phyloP scores from a whole-genome alignment of 1,140 invertebrate species.

The Solenopsis invicta region DNA sequence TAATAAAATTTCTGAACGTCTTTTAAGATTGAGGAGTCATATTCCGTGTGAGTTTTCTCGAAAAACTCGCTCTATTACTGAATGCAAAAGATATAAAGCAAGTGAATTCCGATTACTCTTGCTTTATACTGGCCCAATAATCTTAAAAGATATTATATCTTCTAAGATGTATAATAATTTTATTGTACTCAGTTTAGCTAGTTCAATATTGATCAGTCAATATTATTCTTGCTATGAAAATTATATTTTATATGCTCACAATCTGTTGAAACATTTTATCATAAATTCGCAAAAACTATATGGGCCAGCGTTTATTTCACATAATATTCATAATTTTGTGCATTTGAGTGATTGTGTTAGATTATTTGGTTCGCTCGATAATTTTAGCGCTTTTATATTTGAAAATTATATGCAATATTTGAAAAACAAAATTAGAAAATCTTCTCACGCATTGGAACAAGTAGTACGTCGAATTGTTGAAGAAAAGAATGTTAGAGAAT shows the following conservation, averaged over 20 bases:
- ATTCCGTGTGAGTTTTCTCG: too few relatives aligned
- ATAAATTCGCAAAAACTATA: constrained; percentile 6
- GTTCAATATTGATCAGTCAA: background rate
- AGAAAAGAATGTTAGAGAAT: background rate
- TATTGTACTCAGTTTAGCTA: background rate
- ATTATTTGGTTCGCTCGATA: constrained; percentile 19
- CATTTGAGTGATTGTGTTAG: constrained; percentile 10
- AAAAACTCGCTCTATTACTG: too few relatives aligned
- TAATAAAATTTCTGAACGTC: too few relatives aligned
- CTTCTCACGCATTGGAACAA: background rate
- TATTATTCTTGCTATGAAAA: constrained; percentile 16
- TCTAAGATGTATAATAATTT: constrained; percentile 21
- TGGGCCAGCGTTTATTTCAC: background rate
- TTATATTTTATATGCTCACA: background rate
- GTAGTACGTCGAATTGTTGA: background rate
- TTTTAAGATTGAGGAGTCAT: too few relatives aligned
- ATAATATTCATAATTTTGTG: background rate
- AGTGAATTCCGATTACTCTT: too few relatives aligned
- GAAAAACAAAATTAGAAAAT: constrained; percentile 1
- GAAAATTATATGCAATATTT: constrained; percentile 20
- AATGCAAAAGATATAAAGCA: too few relatives aligned
- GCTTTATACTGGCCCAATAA: too few relatives aligned
- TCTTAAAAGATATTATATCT: too few relatives aligned
- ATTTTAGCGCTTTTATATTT: constrained; percentile 4
- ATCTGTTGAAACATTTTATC: background rate